Conservation (phyloP, 2,113 vertebrate species). For the Xiphophorus couchianus region DNA sequence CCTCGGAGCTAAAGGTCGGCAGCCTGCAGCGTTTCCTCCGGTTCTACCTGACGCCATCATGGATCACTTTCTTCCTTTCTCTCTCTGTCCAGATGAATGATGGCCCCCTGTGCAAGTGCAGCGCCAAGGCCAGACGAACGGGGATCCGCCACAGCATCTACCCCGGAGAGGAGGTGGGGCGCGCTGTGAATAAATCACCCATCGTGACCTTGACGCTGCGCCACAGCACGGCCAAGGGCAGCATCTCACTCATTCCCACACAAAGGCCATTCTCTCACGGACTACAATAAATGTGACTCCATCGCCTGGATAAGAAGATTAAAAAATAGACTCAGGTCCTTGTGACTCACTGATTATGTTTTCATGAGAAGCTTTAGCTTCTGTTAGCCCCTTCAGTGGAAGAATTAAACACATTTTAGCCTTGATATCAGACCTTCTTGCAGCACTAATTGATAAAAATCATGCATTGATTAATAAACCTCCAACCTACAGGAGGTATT, state of each 20-base stretch:
- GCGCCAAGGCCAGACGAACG: conserved; percentile 93
- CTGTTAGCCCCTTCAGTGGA: not conserved
- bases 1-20: conserved; percentile 41
- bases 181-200: conserved; percentile 65
- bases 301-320: conserved; percentile 8
- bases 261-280: conserved; percentile 5
- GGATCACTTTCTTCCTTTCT: not conserved
- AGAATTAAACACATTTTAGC: accelerated
- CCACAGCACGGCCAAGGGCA: conserved; percentile 41
- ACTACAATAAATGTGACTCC: conserved; percentile 16
- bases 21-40: conserved; percentile 9
- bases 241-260: conserved; percentile 26
- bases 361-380: conserved; percentile 18
- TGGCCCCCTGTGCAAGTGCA: conserved; percentile 97
- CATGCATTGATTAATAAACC: not conserved
- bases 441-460: not conserved
- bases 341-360: conserved; percentile 17
- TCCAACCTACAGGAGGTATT: not conserved
- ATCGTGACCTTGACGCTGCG: conserved; percentile 60
- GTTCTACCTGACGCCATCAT: too few species aligned
- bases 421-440: not conserved
- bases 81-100: conserved; percentile 92
- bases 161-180: conserved; percentile 93
- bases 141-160: conserved; percentile 99
- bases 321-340: conserved; percentile 3